Base-by-base conservation (phyloP, 2,797 vertebrate species). In the Anas georgica region DNA sequence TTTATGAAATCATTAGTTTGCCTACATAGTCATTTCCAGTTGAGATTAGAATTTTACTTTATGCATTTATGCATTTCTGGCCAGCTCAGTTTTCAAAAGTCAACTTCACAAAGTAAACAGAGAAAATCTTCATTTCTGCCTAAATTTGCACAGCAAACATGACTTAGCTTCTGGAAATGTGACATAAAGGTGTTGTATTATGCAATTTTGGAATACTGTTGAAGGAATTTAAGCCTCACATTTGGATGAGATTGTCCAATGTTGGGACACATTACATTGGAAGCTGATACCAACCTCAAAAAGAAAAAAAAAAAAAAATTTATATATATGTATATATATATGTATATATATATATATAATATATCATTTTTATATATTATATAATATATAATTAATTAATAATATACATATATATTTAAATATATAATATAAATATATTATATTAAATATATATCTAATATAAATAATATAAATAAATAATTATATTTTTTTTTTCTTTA, bases 1-100 rank as follows among this genome's bases (percentile, higher is more conserved):
- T 62, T 83, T 79, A 55, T 68, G 7, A 87, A 73, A 67, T 69
- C 31, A n/a, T 62, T 83, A 0, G 1, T 89, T 85, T 41, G 8
- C 41, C 39, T 95, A 86, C 10, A 15, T 58, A 79, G 62, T 43
- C 21, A 83, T 82, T 86, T 88, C 45, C 20, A 69, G 0, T 4
- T 86, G 58, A 90, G 64, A 81, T 72, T 72, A 92, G 59, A 82
- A 39, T 90, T 43, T 84, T 78, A 48, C 56, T 82, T n/a, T n/a
- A n/a, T n/a, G n/a, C n/a, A n/a, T n/a, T n/a, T n/a, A n/a, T n/a
- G n/a, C n/a, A n/a, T 88, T 90, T 50, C 78, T 83, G 12, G 48
- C 14, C 83, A 89, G 26, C 2, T 74, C 31, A 83, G 28, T 75
- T 88, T 90, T 84, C 70, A 62, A 82, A 90, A 90, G 22, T 37